Conservation (phyloP, 2,888 invertebrate species). For the Andrena praecox region DNA sequence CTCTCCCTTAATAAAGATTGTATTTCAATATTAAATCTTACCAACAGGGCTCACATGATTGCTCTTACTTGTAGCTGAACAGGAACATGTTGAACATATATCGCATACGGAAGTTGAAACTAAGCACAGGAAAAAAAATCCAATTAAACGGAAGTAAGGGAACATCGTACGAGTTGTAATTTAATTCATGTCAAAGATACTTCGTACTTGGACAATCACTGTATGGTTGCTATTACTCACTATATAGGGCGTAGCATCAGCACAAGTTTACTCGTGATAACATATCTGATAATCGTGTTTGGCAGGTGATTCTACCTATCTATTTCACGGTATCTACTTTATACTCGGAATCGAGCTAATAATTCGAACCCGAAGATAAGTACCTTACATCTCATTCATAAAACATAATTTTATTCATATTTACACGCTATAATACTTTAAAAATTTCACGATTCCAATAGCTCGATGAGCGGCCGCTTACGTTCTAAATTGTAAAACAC, state of each 20-base stretch:
- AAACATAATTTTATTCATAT: conserved; percentile 27
- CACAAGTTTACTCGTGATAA: conserved; percentile 64
- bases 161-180: conserved; percentile 32
- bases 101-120: conserved; percentile 60
- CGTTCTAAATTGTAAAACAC: background rate
- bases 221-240: conserved; percentile 30
- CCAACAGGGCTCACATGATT: background rate
- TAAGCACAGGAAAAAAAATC: conserved; percentile 55
- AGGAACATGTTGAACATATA: conserved; percentile 75
- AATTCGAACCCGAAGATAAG: conserved; percentile 14
- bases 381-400: background rate
- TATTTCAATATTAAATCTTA: conserved; percentile 9
- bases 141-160: conserved; percentile 39
- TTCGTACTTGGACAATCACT: conserved; percentile 7
- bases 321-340: conserved; percentile 46
- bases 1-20: background rate
- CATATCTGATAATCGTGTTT: conserved; percentile 77
- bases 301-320: conserved; percentile 59
- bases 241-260: conserved; percentile 17
- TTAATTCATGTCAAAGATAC: background rate
- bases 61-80: conserved; percentile 70
- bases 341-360: conserved; percentile 19
- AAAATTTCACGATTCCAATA: background rate
- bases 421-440: background rate
- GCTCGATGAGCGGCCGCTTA: background rate